Conservation (phyloP, 2,113 vertebrate genomes). For the Amblyopsis rosae region DNA sequence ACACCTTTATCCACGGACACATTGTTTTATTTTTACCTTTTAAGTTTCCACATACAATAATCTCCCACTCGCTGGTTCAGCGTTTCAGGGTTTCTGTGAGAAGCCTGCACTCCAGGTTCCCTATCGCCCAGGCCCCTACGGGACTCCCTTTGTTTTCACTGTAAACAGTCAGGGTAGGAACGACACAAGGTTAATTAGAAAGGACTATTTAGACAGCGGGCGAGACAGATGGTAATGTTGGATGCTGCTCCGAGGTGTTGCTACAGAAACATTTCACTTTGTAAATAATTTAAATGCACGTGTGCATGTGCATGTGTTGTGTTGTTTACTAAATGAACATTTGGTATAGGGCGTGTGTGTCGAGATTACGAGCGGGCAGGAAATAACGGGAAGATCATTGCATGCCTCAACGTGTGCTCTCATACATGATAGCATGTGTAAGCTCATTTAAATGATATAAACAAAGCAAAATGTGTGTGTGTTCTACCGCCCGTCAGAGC, state of each 20-base stretch:
- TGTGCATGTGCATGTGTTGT: constrained; percentile 13
- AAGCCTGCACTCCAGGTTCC: constrained; percentile 30
- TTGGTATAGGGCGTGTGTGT: not conserved
- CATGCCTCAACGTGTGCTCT: not conserved
- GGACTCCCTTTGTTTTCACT: constrained; percentile 56
- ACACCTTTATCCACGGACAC: not conserved
- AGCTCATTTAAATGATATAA: too few relatives aligned
- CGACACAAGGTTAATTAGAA: constrained; percentile 69
- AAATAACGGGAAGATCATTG: too few relatives aligned
- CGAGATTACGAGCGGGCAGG: too few relatives aligned
- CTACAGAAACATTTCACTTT: constrained; percentile 46
- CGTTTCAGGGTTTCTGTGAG: constrained; percentile 39
- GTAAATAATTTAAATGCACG: constrained; percentile 54
- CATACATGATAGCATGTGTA: too few relatives aligned
- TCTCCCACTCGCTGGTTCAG: constrained; percentile 32
- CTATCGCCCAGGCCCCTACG: constrained; percentile 42
- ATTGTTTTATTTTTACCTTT: constrained; percentile 28
- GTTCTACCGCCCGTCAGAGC: constrained; percentile 73
- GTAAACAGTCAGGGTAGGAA: constrained; percentile 60
- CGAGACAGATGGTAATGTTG: constrained; percentile 55
- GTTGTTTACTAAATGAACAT: not conserved
- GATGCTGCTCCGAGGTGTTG: constrained; percentile 50
- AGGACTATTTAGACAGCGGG: constrained; percentile 57
- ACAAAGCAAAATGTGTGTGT: not conserved
- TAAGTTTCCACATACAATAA: constrained; percentile 33